Evolutionary conservation across 37 sponge, comb jelly and placozoan genomes (phyloP).

Genomic region (Beroe ovata): DNA sequence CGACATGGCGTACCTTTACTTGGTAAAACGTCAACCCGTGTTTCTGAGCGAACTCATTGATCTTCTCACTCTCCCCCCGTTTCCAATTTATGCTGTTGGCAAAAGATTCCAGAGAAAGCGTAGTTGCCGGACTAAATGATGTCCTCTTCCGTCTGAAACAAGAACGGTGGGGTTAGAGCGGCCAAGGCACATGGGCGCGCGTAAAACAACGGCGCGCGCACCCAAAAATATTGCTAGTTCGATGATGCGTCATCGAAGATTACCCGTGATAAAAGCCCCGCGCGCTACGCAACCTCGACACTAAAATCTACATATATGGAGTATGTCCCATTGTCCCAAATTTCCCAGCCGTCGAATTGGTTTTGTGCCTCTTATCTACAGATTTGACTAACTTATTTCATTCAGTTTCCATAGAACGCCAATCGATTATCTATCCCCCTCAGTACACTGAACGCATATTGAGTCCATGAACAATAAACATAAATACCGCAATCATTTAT

Average conservation of each 20-base stretch:
- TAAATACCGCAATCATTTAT: neutral
- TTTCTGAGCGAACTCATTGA: conserved; percentile 62
- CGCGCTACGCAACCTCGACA: no score
- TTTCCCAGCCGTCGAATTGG: no score
- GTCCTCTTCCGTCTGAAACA: conserved; percentile 59
- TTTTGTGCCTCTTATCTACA: no score
- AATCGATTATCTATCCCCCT: no score
- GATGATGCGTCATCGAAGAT: conserved; percentile 4
- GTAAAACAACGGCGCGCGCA: neutral
- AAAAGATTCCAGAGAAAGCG: conserved; percentile 44
- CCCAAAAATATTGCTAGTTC: neutral
- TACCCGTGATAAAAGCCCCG: neutral
- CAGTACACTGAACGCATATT: neutral
- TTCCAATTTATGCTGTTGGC: conserved; percentile 60
- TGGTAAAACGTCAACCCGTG: conserved; percentile 57
- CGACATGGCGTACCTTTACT: conserved; percentile 34
- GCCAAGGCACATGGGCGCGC: conserved; percentile 20
- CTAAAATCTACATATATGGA: no score
- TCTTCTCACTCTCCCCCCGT: conserved; percentile 59
- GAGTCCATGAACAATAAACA: neutral
- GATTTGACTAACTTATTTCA: no score
- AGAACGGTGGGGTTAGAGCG: neutral
- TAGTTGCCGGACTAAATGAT: conserved; percentile 54
- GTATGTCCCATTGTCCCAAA: no score
- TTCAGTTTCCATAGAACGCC: no score